Conservation (phyloP, 1,140 invertebrate species). For the Drosophila santomea region DNA sequence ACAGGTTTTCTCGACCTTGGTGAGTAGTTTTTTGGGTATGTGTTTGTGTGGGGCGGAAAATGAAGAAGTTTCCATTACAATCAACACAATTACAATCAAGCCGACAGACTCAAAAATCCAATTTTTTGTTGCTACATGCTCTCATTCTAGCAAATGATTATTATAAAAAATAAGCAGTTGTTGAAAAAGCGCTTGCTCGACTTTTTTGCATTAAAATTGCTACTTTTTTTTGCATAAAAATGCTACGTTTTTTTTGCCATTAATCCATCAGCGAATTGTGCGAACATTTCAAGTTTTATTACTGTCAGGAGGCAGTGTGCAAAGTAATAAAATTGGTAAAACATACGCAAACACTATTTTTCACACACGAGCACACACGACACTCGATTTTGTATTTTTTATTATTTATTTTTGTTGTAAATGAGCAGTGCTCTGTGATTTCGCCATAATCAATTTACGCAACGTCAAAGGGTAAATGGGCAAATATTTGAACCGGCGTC, state of each 20-base stretch:
- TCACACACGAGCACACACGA: not conserved
- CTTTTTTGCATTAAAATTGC: no score
- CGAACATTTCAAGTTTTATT: not conserved
- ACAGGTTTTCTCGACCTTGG: slow-evolving; percentile 25
- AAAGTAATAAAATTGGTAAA: not conserved
- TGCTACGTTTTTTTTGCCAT: not conserved
- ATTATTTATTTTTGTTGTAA: slow-evolving; percentile 27
- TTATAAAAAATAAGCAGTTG: no score
- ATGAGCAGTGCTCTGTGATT: slow-evolving; percentile 22
- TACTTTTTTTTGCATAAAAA: no score
- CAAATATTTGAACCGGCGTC: slow-evolving; percentile 11
- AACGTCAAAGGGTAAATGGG: slow-evolving; percentile 16
- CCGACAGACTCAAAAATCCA: no score
- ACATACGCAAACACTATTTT: not conserved
- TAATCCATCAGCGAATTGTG: not conserved
- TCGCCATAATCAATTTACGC: slow-evolving; percentile 29
- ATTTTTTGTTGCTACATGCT: no score
- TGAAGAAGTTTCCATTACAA: no score
- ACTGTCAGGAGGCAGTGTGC: not conserved
- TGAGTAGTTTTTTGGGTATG: not conserved
- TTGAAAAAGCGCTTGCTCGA: no score
- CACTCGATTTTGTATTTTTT: not conserved
- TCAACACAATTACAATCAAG: no score
- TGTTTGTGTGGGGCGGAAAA: no score
- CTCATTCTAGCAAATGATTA: no score